phyloP scores from a whole-genome alignment of 2,797 vertebrate species.

The Otolemur crassicaudatus region DNA sequence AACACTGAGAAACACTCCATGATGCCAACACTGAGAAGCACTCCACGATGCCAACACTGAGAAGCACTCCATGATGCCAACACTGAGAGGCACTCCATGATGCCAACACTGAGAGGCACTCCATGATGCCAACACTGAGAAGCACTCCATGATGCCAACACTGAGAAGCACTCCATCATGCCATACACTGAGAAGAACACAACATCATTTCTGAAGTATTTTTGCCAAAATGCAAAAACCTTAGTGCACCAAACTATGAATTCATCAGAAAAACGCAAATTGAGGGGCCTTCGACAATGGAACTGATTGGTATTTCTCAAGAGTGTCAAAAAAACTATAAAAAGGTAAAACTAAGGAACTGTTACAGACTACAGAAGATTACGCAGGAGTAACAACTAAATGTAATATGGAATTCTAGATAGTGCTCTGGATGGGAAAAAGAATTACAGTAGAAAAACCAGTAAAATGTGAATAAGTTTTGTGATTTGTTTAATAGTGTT shows the following conservation, averaged over 20 bases:
- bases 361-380: not conserved
- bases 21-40: too few species aligned
- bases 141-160: not conserved
- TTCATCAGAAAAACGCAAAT: not conserved
- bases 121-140: too few species aligned
- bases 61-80: too few species aligned
- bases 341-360: not conserved
- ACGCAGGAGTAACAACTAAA: not conserved
- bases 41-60: too few species aligned
- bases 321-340: not conserved
- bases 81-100: too few species aligned
- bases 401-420: not conserved
- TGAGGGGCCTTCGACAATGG: not conserved
- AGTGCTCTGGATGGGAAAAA: not conserved
- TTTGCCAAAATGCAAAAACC: not conserved
- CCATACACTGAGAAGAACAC: not conserved
- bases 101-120: too few species aligned
- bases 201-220: not conserved
- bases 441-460: not conserved
- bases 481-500: not conserved
- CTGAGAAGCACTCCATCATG: too few species aligned
- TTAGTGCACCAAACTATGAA: not conserved
- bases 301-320: not conserved
- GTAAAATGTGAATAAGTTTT: not conserved
- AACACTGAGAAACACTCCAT: too few species aligned